phyloP scores from a whole-genome alignment of 2,797 vertebrate species.

The Coreius guichenoti region DNA sequence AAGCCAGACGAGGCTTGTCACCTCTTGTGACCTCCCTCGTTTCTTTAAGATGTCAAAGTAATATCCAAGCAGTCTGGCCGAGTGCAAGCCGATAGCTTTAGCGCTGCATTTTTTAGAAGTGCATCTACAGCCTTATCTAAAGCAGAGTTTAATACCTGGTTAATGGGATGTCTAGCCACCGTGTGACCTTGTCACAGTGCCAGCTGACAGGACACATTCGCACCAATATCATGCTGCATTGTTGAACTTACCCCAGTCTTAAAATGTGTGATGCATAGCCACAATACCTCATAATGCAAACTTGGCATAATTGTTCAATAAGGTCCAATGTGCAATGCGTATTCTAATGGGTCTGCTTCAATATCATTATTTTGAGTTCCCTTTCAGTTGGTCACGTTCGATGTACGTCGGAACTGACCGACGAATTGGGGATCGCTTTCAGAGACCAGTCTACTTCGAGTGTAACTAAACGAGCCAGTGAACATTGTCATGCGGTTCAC shows the following conservation, averaged over 20 bases:
- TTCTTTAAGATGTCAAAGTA: slow-evolving; percentile 76
- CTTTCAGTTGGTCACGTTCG: no score
- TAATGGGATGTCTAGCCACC: slow-evolving; percentile 80
- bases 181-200: slow-evolving; percentile 62
- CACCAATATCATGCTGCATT: slow-evolving; percentile 61
- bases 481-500: no score
- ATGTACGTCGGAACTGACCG: no score
- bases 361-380: neutral
- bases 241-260: slow-evolving; percentile 14
- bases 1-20: slow-evolving; percentile 79
- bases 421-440: no score
- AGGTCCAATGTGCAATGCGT: neutral
- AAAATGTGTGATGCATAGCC: neutral
- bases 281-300: slow-evolving; percentile 9
- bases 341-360: neutral
- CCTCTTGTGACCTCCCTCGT: slow-evolving; percentile 73
- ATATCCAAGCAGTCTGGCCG: slow-evolving; percentile 66
- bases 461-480: no score
- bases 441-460: no score
- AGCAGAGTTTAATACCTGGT: slow-evolving; percentile 81
- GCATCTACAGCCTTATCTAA: slow-evolving; percentile 68
- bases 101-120: slow-evolving; percentile 74
- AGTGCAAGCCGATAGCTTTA: slow-evolving; percentile 73
- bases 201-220: slow-evolving; percentile 70
- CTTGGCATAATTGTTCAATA: slow-evolving; percentile 7